Evolutionary conservation across 1,140 invertebrate species (phyloP).

Genomic region (Zaprionus gabonicus): DNA sequence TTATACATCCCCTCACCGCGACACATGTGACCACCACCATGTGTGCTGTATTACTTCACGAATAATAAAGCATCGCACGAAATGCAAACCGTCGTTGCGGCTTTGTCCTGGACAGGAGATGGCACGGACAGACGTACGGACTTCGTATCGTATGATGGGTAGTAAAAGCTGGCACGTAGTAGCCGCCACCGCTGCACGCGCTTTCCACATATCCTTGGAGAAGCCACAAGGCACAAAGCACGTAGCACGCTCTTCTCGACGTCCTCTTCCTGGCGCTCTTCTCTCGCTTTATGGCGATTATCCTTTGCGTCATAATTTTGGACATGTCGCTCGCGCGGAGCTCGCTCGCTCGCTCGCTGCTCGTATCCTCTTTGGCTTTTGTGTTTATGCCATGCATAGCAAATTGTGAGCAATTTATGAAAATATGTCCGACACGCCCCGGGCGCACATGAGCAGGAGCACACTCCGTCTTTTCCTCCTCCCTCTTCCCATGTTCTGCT

Average conservation of each 20-base stretch:
- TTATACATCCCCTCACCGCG: constrained; percentile 9
- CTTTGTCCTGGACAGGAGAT: not conserved
- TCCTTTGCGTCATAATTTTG: constrained; percentile 72
- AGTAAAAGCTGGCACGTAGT: constrained; percentile 24
- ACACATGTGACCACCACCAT: not conserved
- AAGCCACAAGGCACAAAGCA: not conserved
- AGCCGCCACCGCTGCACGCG: constrained; percentile 1
- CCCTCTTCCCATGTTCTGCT: not conserved
- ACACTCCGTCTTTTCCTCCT: not conserved
- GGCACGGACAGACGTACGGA: not conserved
- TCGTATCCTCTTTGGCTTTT: constrained; percentile 46
- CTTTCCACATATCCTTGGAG: constrained; percentile 20
- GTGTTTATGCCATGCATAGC: constrained; percentile 67
- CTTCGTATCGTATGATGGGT: not conserved
- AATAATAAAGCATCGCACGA: constrained; percentile 65
- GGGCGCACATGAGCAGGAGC: not conserved
- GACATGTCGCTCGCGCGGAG: constrained; percentile 46
- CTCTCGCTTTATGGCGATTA: constrained; percentile 63
- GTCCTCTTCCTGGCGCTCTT: not conserved
- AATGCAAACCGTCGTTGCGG: not conserved
- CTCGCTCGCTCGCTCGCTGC: constrained; percentile 26
- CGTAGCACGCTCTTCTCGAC: not conserved
- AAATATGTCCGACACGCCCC: constrained; percentile 58
- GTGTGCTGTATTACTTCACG: constrained; percentile 21
- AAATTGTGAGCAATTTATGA: constrained; percentile 81